These are phyloP conservation scores for zebrafish (Danio rerio) DNA, from an alignment of 2,113 vertebrate species.

Conservation along the genomic window DNA sequence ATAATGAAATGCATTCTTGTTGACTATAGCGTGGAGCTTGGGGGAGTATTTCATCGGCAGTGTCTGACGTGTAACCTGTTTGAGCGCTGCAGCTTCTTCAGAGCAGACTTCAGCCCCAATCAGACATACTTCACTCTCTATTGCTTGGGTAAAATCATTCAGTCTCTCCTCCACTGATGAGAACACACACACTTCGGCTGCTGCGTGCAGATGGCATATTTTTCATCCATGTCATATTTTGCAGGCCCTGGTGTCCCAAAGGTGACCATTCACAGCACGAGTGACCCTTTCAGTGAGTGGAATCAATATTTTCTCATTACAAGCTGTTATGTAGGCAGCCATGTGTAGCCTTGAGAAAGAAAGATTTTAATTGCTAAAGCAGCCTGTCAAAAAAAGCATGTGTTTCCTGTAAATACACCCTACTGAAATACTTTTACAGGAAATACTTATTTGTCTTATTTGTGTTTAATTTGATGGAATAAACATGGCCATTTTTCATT, in stretches of 20 bases:
- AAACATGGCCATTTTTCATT: no score
- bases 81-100: conserved; percentile 78
- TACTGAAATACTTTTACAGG: no score
- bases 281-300: conserved; percentile 78
- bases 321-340: background rate
- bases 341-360: background rate
- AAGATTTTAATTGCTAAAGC: background rate
- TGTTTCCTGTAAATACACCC: background rate
- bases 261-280: conserved; percentile 77
- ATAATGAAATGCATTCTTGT: background rate
- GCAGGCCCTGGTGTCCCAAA: conserved; percentile 81
- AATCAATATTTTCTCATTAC: conserved; percentile 43
- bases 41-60: conserved; percentile 76
- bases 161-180: background rate
- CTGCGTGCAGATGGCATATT: background rate
- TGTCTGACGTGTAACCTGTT: conserved; percentile 80
- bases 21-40: conserved; percentile 73
- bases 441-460: no score
- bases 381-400: background rate
- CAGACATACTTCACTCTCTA: conserved; percentile 77
- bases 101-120: conserved; percentile 78
- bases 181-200: background rate
- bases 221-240: conserved; percentile 43
- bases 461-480: no score
- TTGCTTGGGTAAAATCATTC: conserved; percentile 75